Evolutionary conservation across 2,113 vertebrate species (phyloP).

Genomic region (Saguinus midas): DNA sequence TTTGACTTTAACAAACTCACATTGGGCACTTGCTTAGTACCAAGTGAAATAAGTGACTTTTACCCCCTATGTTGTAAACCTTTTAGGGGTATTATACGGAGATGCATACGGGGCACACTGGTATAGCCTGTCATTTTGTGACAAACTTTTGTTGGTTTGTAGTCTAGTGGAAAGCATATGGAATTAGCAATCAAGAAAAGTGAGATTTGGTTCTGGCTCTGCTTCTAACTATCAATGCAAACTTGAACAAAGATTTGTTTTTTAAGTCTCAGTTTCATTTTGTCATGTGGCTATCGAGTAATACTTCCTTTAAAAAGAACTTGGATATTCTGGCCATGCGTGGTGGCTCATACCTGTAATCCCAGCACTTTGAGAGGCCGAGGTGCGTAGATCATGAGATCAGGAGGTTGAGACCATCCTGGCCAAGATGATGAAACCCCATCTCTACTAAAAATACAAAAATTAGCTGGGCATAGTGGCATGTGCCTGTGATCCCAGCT

Average conservation of each 20-base stretch:
- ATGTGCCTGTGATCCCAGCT: no score
- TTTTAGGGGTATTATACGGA: not conserved
- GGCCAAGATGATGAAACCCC: no score
- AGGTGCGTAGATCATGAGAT: no score
- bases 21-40: not conserved
- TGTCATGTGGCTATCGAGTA: not conserved
- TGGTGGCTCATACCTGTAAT: no score
- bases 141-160: conserved; percentile 7
- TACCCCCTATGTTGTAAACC: not conserved
- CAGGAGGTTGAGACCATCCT: no score
- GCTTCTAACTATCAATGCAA: not conserved
- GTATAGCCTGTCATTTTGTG: not conserved
- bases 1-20: not conserved
- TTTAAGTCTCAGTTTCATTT: not conserved
- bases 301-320: not conserved
- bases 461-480: no score
- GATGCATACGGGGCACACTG: not conserved
- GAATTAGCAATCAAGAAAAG: not conserved
- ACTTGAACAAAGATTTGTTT: not conserved
- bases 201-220: not conserved
- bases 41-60: not conserved
- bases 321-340: not conserved
- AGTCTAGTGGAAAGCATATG: not conserved
- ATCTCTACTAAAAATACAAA: no score
- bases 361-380: no score